A percentile compares a stretch with the other conserved stretches of the same genome.
Conservation (phyloP, 2,113 vertebrate species). For the Cervus canadensis region DNA sequence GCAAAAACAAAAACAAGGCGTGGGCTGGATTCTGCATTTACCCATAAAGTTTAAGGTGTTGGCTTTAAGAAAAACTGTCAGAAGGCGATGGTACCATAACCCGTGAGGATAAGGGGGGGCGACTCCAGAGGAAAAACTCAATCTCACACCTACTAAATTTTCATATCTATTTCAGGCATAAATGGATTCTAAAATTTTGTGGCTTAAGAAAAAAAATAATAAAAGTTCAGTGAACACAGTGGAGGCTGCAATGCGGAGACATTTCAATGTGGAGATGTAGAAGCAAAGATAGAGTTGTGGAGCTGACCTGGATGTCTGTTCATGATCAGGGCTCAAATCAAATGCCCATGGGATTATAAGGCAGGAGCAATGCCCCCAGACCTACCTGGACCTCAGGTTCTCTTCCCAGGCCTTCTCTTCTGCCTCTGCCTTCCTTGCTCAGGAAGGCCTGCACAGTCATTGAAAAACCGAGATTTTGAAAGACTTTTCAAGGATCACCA, state of each 20-base stretch:
- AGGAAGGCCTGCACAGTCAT: background rate
- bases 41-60: conserved; percentile 49
- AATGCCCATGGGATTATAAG: background rate
- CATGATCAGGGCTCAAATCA: background rate
- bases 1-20: conserved; percentile 30
- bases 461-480: background rate
- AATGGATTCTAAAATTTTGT: conserved; percentile 62
- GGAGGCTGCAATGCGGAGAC: background rate
- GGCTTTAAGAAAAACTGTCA: background rate
- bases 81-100: background rate
- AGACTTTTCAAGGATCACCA: conserved; percentile 59
- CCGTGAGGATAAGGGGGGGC: background rate
- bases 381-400: background rate
- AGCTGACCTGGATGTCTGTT: accelerated
- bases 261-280: background rate
- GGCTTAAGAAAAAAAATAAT: conserved; percentile 5
- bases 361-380: background rate
- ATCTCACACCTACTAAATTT: conserved; percentile 67
- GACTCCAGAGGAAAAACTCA: conserved; percentile 38
- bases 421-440: background rate
- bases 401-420: background rate
- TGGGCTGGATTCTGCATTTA: conserved; percentile 32
- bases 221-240: background rate
- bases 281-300: background rate
- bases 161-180: conserved; percentile 54